Evolutionary conservation across 2,888 invertebrate species (phyloP).

Genomic region (Thereva nobilitata): DNA sequence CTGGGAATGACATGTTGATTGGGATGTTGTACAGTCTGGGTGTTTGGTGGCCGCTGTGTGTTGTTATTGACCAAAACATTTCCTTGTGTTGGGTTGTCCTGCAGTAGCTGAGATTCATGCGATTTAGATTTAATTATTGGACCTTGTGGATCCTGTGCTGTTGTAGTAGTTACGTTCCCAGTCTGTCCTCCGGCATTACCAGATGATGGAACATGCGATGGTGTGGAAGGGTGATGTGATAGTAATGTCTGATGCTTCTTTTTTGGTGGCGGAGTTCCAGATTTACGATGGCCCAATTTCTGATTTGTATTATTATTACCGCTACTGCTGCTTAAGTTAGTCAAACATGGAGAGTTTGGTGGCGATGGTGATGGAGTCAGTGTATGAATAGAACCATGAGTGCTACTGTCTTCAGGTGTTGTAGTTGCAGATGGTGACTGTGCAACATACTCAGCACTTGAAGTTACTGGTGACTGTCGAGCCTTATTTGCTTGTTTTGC

Average conservation of each 20-base stretch:
- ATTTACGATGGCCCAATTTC: conserved; percentile 52
- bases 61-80: conserved; percentile 52
- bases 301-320: conserved; percentile 47
- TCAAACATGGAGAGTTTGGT: conserved; percentile 53
- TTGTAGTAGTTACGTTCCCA: conserved; percentile 36
- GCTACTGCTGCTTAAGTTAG: conserved; percentile 37
- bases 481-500: conserved; percentile 44
- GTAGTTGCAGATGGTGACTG: conserved; percentile 42
- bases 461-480: conserved; percentile 41
- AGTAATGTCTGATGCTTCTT: conserved; percentile 71
- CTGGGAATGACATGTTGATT: conserved; percentile 47
- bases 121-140: conserved; percentile 85
- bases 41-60: conserved; percentile 44
- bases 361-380: conserved; percentile 57
- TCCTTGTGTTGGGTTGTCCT: conserved; percentile 58
- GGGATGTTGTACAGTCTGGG: conserved; percentile 38
- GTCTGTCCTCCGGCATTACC: conserved; percentile 39
- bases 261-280: conserved; percentile 73
- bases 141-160: conserved; percentile 56
- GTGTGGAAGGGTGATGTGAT: conserved; percentile 51
- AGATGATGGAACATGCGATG: conserved; percentile 45
- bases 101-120: conserved; percentile 84
- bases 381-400: conserved; percentile 50
- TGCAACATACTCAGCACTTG: conserved; percentile 42
- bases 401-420: conserved; percentile 46